Evolutionary conservation across 2,797 vertebrate species (phyloP).

Genomic region (Pteropus rufus): DNA sequence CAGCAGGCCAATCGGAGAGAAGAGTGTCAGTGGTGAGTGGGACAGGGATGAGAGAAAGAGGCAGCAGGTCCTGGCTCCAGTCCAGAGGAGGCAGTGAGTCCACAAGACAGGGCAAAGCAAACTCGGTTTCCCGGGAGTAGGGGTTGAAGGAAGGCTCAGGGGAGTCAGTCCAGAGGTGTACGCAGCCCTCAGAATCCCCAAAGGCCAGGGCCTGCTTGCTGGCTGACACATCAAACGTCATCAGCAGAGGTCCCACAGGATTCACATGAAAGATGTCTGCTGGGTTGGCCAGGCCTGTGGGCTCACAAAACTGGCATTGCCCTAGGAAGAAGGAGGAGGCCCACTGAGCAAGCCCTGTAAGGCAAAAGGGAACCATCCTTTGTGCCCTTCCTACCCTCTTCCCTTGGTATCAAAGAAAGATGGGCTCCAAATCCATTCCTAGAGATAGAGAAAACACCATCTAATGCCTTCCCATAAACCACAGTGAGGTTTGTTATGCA

Average conservation of each 20-base stretch:
- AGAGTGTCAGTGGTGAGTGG: constrained; percentile 91
- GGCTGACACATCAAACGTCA: constrained; percentile 96
- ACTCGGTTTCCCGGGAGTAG: constrained; percentile 95
- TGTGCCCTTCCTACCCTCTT: neutral
- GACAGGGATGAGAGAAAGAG: constrained; percentile 94
- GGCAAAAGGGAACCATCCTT: neutral
- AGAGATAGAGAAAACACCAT: neutral
- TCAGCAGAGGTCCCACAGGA: constrained; percentile 95
- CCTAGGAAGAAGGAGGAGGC: constrained; percentile 80
- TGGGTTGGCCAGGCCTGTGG: constrained; percentile 94
- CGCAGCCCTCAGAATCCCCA: constrained; percentile 95
- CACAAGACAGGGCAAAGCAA: constrained; percentile 94
- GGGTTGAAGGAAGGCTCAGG: constrained; percentile 94
- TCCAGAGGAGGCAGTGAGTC: constrained; percentile 95
- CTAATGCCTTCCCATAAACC: neutral
- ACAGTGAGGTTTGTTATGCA: neutral
- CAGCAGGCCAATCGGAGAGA: constrained; percentile 93
- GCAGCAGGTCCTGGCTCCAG: constrained; percentile 97
- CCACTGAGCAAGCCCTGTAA: neutral
- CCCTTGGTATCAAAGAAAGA: neutral
- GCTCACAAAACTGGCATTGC: constrained; percentile 99
- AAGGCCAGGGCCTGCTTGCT: constrained; percentile 97
- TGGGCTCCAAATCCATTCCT: neutral
- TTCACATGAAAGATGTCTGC: constrained; percentile 97
- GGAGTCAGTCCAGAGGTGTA: constrained; percentile 96